Conservation (phyloP, 1,140 invertebrate genomes). For the Orussus abietinus region DNA sequence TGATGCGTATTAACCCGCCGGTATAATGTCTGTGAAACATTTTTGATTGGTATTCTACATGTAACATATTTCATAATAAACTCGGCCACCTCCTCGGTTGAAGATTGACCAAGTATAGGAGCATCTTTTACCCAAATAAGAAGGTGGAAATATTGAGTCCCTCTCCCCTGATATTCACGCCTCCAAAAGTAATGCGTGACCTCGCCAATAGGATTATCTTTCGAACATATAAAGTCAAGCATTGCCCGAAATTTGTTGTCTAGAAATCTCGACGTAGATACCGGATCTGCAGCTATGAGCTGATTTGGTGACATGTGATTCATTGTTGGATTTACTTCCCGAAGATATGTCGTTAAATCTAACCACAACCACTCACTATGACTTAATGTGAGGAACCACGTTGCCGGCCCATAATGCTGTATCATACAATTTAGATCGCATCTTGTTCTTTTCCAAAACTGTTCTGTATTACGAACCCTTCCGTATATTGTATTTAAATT, state of each 20-base stretch:
- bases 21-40: slow-evolving; percentile 15
- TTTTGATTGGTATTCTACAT: slow-evolving; percentile 23
- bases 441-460: slow-evolving; percentile 29
- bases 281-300: slow-evolving; percentile 29
- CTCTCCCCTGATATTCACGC: slow-evolving; percentile 28
- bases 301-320: slow-evolving; percentile 17
- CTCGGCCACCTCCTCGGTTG: slow-evolving; percentile 21
- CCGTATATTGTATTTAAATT: slow-evolving; percentile 29
- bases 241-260: slow-evolving; percentile 36
- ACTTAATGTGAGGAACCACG: slow-evolving; percentile 44
- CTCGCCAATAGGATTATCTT: slow-evolving; percentile 24
- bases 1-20: slow-evolving; percentile 19
- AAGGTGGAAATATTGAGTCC: slow-evolving; percentile 28
- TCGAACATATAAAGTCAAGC: slow-evolving; percentile 34
- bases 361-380: slow-evolving; percentile 37
- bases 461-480: slow-evolving; percentile 27
- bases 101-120: slow-evolving; percentile 15
- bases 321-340: slow-evolving; percentile 25
- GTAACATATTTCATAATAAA: slow-evolving; percentile 34
- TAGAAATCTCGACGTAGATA: slow-evolving; percentile 31
- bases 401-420: slow-evolving; percentile 36
- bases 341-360: slow-evolving; percentile 33
- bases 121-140: slow-evolving; percentile 29
- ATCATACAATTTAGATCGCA: slow-evolving; percentile 32
- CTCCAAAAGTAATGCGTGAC: slow-evolving; percentile 25